Base-by-base conservation (phyloP, 2,113 vertebrate species). In the Monopterus albus region DNA sequence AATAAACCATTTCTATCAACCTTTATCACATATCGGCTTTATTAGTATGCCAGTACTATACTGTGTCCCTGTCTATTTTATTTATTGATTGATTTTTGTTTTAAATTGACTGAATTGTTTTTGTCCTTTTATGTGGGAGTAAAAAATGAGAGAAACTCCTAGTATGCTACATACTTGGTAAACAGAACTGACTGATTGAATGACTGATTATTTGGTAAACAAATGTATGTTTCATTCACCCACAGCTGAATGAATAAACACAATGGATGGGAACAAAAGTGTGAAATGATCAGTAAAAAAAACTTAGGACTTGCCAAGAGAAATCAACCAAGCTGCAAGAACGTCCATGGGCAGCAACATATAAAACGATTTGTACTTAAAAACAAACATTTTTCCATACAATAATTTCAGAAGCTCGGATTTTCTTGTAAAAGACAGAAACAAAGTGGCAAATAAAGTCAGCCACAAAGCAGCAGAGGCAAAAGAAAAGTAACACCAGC, bases 311-410 rank as follows among this genome's bases (percentile, higher is more conserved):
- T 38, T 66, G 4, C n/a, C 17, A 31, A 15, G 69, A 25, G 40
- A 73, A 73, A 52, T 58, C 21, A 50, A 46, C 46, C 21, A 17
- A 53, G 50, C 26, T n/a, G 43, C 23, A 58, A 56, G 58, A 55
- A 31, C 8, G 23, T 49, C 36, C 64, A 15, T 58, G 33, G 15
- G 14, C 14, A 35, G 33, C 25, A 47, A 58, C 45, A 51, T 42
- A 47, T 63, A 26, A 69, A 51, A 51, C 47, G 20, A 42, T 3
- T 0, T 20, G 51, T 46, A 58, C 9, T 46, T 38, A 18, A 31
- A 51, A 20, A 40, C 25, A 70, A 8, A 14, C 13, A 17, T 43
- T 2, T 20, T 42, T 38, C 5, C 49, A 49, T 82, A 80, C 18
- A 70, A 49, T 66, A 59, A 67, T 29, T 68, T 51, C 17, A 69